Conservation (phyloP, 2,888 invertebrate species). For the Cybosia mesomella region DNA sequence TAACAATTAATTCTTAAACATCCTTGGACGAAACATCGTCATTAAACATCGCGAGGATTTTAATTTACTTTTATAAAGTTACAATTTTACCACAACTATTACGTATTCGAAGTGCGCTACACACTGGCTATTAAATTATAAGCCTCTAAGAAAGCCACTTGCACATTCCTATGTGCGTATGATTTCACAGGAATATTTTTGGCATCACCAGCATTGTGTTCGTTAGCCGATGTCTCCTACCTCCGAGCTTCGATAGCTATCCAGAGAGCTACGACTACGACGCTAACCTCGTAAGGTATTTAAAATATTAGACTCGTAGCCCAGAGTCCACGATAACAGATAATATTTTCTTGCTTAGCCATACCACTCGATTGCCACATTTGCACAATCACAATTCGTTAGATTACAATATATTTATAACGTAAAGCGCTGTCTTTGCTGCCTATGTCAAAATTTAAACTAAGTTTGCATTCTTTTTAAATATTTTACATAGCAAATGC, state of each 20-base stretch:
- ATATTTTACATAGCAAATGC: background rate
- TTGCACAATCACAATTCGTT: conserved; percentile 3
- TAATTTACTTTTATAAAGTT: background rate
- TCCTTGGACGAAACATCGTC: background rate
- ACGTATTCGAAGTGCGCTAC: background rate
- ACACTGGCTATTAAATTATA: background rate
- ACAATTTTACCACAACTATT: background rate
- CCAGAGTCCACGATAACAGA: conserved; percentile 3
- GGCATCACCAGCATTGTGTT: background rate
- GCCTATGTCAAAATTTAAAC: conserved; percentile 1
- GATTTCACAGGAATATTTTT: conserved; percentile 10
- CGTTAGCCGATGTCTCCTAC: conserved; percentile 9
- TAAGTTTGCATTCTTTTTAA: conserved; percentile 3
- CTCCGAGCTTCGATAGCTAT: conserved; percentile 8
- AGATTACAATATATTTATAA: background rate
- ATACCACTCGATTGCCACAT: conserved; percentile 8
- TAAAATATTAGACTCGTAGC: conserved; percentile 6
- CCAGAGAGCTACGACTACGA: conserved; percentile 9
- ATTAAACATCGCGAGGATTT: background rate
- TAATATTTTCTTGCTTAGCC: conserved; percentile 11
- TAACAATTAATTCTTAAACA: background rate
- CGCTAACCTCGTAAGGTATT: conserved; percentile 12
- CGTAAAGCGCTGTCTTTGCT: conserved; percentile 7
- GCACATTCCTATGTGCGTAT: conserved; percentile 3
- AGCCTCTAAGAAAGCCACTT: background rate